These are phyloP conservation scores for Metaphire vulgaris DNA, from an alignment of 1,140 invertebrate genomes.

Conservation along the genomic window DNA sequence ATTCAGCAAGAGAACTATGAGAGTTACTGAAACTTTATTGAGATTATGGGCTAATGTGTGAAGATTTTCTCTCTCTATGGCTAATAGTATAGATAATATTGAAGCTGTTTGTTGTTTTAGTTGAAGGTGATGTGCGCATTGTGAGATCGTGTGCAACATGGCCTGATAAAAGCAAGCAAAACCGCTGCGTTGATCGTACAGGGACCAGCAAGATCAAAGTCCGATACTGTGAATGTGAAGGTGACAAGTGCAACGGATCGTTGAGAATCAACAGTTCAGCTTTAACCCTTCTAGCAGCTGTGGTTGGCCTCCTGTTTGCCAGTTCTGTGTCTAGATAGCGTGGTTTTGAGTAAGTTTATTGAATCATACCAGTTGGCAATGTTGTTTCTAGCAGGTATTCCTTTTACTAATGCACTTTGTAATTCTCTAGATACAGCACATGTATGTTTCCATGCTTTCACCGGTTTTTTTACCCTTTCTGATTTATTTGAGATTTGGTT, in stretches of 20 bases:
- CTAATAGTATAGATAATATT: too few relatives aligned
- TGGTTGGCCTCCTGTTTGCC: neutral
- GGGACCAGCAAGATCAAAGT: conserved; percentile 17
- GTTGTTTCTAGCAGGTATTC: neutral
- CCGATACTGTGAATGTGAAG: conserved; percentile 18
- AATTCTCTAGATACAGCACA: too few relatives aligned
- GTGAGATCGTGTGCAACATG: conserved; percentile 15
- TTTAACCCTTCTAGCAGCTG: neutral
- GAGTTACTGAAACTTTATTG: too few relatives aligned
- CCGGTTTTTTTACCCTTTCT: too few relatives aligned
- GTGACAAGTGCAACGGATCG: neutral
- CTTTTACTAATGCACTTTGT: neutral
- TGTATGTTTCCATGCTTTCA: too few relatives aligned
- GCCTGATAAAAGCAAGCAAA: conserved; percentile 11
- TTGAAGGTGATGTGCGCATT: conserved; percentile 12
- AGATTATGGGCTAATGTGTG: too few relatives aligned
- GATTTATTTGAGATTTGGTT: too few relatives aligned
- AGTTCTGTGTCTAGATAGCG: neutral
- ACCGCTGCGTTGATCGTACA: conserved; percentile 16
- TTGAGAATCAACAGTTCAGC: neutral
- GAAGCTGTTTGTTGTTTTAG: neutral
- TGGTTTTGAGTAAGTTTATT: neutral
- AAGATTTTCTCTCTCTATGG: too few relatives aligned
- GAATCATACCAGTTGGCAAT: neutral
- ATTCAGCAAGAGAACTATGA: too few relatives aligned